A percentile compares a stretch with the other conserved stretches of the same genome.
Conservation (phyloP, 2,888 invertebrate species). For the Apeira syringaria region DNA sequence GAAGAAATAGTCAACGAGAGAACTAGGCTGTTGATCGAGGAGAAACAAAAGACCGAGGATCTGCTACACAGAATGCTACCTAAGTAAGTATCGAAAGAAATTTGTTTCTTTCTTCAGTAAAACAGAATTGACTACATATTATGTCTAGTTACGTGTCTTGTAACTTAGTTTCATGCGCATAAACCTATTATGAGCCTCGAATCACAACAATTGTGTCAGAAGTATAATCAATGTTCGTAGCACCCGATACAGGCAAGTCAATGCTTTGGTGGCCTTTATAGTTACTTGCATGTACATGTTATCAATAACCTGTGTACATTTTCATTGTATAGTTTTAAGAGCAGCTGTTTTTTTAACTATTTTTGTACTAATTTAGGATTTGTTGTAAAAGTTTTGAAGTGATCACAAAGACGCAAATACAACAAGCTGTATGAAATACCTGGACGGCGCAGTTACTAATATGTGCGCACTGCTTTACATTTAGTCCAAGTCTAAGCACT, state of each 20-base stretch:
- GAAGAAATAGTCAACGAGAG: conserved; percentile 97
- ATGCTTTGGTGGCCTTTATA: conserved; percentile 37
- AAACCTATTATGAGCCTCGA: conserved; percentile 1
- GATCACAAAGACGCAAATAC: conserved; percentile 78
- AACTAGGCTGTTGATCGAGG: conserved; percentile 94
- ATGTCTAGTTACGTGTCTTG: conserved; percentile 3
- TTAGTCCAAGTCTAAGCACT: conserved; percentile 61
- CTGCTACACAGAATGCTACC: conserved; percentile 97
- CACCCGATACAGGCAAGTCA: conserved; percentile 30
- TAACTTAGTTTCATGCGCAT: conserved; percentile 8
- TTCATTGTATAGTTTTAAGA: conserved; percentile 38
- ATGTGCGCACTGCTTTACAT: conserved; percentile 78
- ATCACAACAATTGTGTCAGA: conserved; percentile 2
- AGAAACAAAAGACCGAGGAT: conserved; percentile 96
- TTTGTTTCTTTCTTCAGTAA: conserved; percentile 1
- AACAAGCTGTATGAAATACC: conserved; percentile 72
- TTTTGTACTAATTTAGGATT: conserved; percentile 53
- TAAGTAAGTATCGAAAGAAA: conserved; percentile 83
- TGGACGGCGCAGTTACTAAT: conserved; percentile 58
- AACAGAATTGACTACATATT: conserved; percentile 1
- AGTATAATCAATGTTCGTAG: conserved; percentile 5
- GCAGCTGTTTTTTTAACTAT: conserved; percentile 32
- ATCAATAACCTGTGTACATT: conserved; percentile 51
- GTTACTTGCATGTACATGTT: conserved; percentile 57
- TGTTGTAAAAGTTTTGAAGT: conserved; percentile 47